These are phyloP conservation scores for Sander vitreus DNA, from an alignment of 2,113 vertebrate genomes.

Conservation along the genomic window DNA sequence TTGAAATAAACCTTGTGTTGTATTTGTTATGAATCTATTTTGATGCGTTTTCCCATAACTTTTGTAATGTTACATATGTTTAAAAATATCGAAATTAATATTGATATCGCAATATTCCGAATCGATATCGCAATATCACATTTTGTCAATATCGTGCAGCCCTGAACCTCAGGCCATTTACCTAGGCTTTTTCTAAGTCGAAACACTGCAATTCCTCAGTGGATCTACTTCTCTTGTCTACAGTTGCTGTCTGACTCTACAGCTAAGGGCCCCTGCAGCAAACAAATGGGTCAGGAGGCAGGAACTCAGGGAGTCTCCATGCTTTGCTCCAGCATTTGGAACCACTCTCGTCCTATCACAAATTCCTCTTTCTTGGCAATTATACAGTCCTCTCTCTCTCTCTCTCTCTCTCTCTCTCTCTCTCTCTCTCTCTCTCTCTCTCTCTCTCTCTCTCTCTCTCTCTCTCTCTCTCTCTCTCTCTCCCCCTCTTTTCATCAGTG, in stretches of 20 bases:
- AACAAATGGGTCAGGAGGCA: conserved; percentile 81
- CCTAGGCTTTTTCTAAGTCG: not conserved
- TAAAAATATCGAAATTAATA: no score
- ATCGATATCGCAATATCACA: no score
- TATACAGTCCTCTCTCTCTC: conserved; percentile 77
- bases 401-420: conserved; percentile 6
- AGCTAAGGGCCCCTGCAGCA: conserved; percentile 50
- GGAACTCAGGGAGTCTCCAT: conserved; percentile 81
- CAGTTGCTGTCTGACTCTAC: conserved; percentile 38
- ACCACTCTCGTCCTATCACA: conserved; percentile 89
- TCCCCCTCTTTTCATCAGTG: conserved; percentile 85
- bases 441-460: no score
- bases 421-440: conserved; percentile 42
- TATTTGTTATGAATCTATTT: no score
- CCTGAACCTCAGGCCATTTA: no score
- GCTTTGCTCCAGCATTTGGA: conserved; percentile 85
- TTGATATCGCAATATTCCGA: no score
- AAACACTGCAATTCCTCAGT: not conserved
- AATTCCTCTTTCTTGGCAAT: conserved; percentile 91
- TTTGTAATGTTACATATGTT: no score
- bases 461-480: no score
- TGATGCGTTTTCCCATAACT: no score
- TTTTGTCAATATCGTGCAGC: no score
- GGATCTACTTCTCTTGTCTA: conserved; percentile 7
- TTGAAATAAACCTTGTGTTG: no score